These are phyloP conservation scores for Drosophila nr. perissopoda DNA, from an alignment of 2,888 invertebrate genomes.

Conservation along the genomic window DNA sequence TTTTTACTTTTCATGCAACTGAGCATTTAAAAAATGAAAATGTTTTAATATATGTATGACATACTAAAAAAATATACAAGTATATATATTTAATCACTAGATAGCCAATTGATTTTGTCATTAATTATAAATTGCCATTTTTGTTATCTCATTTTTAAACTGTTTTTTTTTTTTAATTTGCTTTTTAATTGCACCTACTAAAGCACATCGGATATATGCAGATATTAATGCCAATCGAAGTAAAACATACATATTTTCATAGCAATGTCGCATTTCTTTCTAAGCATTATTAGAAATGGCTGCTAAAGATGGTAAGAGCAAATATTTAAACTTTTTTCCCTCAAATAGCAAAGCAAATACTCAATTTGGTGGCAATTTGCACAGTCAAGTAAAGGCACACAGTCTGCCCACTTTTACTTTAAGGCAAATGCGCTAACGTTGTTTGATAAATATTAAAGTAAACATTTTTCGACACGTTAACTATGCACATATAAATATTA, in stretches of 20 bases:
- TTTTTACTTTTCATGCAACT: background rate
- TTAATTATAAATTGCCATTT: background rate
- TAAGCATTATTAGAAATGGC: background rate
- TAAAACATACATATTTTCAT: background rate
- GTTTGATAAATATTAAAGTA: background rate
- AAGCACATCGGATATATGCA: background rate
- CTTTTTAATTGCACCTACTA: background rate
- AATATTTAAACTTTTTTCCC: slow-evolving; percentile 5
- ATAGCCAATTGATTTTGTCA: background rate
- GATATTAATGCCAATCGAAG: background rate
- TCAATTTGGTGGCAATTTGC: slow-evolving; percentile 45
- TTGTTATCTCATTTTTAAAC: background rate
- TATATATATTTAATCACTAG: background rate
- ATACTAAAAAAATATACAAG: background rate
- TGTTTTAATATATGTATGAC: background rate
- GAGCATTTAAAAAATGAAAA: background rate
- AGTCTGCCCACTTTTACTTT: slow-evolving; percentile 8
- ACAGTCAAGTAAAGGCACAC: slow-evolving; percentile 3
- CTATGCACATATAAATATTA: background rate
- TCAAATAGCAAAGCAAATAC: slow-evolving; percentile 32
- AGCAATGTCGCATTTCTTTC: background rate
- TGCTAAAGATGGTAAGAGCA: background rate
- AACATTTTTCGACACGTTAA: background rate
- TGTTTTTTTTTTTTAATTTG: background rate
- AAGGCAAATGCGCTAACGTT: background rate